Percentiles rank a stretch among this genome's conserved stretches.
Conservation (phyloP, 2,797 vertebrate species). For the Xenentodon cancila region DNA sequence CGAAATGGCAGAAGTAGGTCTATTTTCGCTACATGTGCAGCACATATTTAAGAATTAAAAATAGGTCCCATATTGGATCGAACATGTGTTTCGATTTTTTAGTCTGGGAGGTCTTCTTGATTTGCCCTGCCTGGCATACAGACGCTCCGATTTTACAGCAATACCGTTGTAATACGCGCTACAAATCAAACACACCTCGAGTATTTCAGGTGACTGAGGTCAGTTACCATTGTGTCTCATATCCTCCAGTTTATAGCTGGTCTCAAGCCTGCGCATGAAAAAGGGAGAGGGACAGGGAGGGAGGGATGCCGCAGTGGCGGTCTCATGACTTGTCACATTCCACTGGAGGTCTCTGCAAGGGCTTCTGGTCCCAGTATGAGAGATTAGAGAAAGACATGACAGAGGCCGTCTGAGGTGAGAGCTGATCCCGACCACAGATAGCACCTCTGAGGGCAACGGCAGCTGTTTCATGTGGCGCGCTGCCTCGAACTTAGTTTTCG, state of each 20-base stretch:
- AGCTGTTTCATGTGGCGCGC: slow-evolving; percentile 52
- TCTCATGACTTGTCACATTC: slow-evolving; percentile 75
- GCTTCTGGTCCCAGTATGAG: slow-evolving; percentile 58
- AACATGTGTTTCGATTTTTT: slow-evolving; percentile 48
- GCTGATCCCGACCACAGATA: slow-evolving; percentile 71
- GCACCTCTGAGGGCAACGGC: slow-evolving; percentile 38
- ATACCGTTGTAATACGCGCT: slow-evolving; percentile 20
- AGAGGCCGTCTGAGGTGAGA: slow-evolving; percentile 67
- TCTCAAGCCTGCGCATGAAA: slow-evolving; percentile 36
- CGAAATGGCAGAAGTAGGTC: slow-evolving; percentile 32
- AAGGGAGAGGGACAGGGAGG: slow-evolving; percentile 17
- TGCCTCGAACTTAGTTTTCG: slow-evolving; percentile 16
- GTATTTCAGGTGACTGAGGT: slow-evolving; percentile 66
- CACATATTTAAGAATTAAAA: slow-evolving; percentile 45
- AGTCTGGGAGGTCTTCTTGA: slow-evolving; percentile 7
- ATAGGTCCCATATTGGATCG: slow-evolving; percentile 2
- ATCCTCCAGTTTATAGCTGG: slow-evolving; percentile 66
- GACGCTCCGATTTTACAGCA: slow-evolving; percentile 34
- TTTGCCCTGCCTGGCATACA: slow-evolving; percentile 36
- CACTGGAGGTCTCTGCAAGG: slow-evolving; percentile 60
- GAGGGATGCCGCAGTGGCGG: slow-evolving; percentile 50
- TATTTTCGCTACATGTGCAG: slow-evolving; percentile 34
- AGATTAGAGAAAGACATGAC: slow-evolving; percentile 63
- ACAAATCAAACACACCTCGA: slow-evolving; percentile 68
- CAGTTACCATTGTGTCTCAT: slow-evolving; percentile 69